Percentiles rank a stretch among this genome's conserved stretches.
phyloP scores from a whole-genome alignment of 23 tunicate species.

The Trididemnum clinides region DNA sequence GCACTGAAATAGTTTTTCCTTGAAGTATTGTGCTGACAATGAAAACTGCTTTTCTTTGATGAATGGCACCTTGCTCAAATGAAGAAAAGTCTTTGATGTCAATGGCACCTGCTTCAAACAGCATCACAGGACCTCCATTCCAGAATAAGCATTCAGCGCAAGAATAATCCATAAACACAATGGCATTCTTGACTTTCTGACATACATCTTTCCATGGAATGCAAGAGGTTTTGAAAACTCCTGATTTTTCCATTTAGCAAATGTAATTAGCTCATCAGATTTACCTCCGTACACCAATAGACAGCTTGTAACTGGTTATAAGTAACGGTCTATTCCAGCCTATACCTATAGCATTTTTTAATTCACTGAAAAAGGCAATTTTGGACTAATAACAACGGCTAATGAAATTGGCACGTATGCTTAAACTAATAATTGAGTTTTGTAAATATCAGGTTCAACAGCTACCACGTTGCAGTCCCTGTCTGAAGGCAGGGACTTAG shows the following conservation, averaged over 20 bases:
- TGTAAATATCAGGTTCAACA: no score
- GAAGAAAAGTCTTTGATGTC: slow-evolving; percentile 72
- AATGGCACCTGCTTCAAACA: slow-evolving; percentile 57
- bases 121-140: slow-evolving; percentile 53
- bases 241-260: slow-evolving; percentile 33
- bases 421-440: no score
- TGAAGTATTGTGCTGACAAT: slow-evolving; percentile 22
- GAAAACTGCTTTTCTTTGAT: slow-evolving; percentile 67
- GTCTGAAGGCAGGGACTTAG: no score
- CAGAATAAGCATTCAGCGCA: slow-evolving; percentile 79
- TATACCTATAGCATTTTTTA: no score
- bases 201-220: slow-evolving; percentile 41
- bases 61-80: slow-evolving; percentile 52
- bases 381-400: no score
- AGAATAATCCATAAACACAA: slow-evolving; percentile 59
- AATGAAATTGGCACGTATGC: no score
- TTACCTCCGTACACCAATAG: no score
- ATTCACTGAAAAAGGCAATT: no score
- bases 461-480: no score
- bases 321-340: no score
- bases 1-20: slow-evolving; percentile 31
- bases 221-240: neutral
- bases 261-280: no score
- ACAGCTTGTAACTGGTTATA: no score
- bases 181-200: slow-evolving; percentile 41